phyloP scores from a whole-genome alignment of 2,888 invertebrate genomes.

The Troides aeacus region DNA sequence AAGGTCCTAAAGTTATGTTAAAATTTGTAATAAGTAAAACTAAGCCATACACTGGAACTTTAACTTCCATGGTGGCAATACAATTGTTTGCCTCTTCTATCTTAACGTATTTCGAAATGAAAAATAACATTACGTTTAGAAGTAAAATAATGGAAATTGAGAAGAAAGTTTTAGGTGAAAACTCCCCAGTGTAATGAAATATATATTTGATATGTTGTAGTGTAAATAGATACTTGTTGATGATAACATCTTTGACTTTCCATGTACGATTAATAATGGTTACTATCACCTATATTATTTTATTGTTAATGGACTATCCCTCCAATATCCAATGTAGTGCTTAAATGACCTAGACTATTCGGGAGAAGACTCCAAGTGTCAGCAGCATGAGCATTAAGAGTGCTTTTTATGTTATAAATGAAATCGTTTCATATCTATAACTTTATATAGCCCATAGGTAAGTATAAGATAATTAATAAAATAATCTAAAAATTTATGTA shows the following conservation, averaged over 20 bases:
- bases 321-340: too few species aligned
- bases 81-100: conserved; percentile 79
- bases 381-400: too few species aligned
- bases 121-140: conserved; percentile 66
- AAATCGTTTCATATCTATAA: too few species aligned
- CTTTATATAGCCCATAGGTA: too few species aligned
- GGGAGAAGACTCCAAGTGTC: too few species aligned
- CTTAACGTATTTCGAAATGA: conserved; percentile 82
- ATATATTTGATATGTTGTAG: conserved; percentile 30
- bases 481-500: too few species aligned
- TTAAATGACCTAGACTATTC: too few species aligned
- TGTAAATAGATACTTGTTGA: conserved; percentile 36
- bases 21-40: conserved; percentile 75
- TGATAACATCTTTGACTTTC: background rate
- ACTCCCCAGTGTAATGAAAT: conserved; percentile 17
- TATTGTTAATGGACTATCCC: too few species aligned
- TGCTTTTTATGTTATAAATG: too few species aligned
- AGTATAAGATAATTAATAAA: too few species aligned
- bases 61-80: conserved; percentile 68
- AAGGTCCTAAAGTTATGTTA: conserved; percentile 77
- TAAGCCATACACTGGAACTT: conserved; percentile 71
- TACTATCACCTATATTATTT: background rate
- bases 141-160: conserved; percentile 63
- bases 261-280: background rate
- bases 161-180: conserved; percentile 43